Percentiles rank a stretch among this genome's conserved stretches.
Conservation (phyloP, 2,797 vertebrate species). For the Sparus aurata region DNA sequence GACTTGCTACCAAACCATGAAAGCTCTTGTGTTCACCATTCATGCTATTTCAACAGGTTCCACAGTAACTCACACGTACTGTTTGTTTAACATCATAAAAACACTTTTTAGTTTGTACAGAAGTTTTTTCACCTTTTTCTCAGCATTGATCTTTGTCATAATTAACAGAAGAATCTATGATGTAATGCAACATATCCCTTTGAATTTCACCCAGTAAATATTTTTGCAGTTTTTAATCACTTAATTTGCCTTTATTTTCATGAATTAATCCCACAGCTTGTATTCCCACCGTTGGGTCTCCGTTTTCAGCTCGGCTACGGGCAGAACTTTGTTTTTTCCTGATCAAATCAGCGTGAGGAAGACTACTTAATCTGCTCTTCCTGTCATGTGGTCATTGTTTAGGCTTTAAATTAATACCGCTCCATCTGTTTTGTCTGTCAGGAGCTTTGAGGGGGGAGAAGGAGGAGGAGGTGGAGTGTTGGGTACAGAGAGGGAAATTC, state of each 20-base stretch:
- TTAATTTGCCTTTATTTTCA: conserved; percentile 5
- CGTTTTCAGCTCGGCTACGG: conserved; percentile 32
- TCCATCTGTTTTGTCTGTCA: conserved; percentile 77
- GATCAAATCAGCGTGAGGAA: conserved; percentile 72
- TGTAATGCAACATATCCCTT: neutral
- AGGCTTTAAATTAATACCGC: conserved; percentile 64
- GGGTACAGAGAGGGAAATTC: conserved; percentile 3
- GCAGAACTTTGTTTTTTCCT: conserved; percentile 63
- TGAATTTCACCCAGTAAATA: neutral
- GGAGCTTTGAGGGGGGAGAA: conserved; percentile 24
- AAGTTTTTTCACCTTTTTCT: neutral
- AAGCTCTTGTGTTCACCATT: neutral
- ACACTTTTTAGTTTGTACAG: conserved; percentile 7
- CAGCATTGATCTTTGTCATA: neutral
- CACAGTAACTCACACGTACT: neutral
- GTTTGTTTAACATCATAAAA: conserved; percentile 1
- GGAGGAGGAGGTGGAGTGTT: neutral
- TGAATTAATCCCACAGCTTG: neutral
- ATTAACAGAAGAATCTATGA: neutral
- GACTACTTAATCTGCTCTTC: conserved; percentile 73
- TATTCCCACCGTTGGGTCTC: conserved; percentile 3
- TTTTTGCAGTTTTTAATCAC: conserved; percentile 1
- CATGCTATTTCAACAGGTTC: conserved; percentile 1
- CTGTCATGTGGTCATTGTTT: conserved; percentile 76
- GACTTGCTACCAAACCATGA: neutral